Percentiles rank a stretch among this genome's conserved stretches.
These are phyloP conservation scores for Heterodera carotae DNA, from an alignment of 1,140 invertebrate genomes.

Conservation along the genomic window DNA sequence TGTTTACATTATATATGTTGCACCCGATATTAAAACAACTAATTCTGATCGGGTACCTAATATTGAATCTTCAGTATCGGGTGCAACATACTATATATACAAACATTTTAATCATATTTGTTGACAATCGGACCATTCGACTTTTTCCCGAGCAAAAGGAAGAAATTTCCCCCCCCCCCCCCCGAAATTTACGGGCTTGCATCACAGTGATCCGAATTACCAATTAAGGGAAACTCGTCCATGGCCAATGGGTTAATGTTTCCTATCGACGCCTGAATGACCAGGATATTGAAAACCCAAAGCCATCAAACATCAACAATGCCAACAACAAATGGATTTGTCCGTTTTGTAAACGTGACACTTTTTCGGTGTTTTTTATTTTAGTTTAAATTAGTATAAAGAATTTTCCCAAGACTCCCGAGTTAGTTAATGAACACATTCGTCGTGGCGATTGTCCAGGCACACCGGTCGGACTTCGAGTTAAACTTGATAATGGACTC, in stretches of 20 bases:
- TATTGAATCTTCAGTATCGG: too few relatives aligned
- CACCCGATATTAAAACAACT: too few relatives aligned
- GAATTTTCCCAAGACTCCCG: constrained; percentile 71
- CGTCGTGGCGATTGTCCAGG: constrained; percentile 92
- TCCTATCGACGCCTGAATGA: constrained; percentile 36
- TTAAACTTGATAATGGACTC: constrained; percentile 88
- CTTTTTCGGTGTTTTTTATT: constrained; percentile 76
- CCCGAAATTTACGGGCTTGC: too few relatives aligned
- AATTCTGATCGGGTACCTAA: too few relatives aligned
- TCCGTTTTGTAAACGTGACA: constrained; percentile 77
- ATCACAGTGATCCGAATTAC: constrained; percentile 11
- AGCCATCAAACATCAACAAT: constrained; percentile 85
- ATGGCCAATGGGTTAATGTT: constrained; percentile 63
- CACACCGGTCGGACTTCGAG: constrained; percentile 84
- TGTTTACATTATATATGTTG: too few relatives aligned
- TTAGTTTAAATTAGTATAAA: constrained; percentile 74
- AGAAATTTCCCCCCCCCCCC: too few relatives aligned
- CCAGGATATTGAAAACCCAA: constrained; percentile 67
- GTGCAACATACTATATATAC: too few relatives aligned
- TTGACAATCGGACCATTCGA: too few relatives aligned
- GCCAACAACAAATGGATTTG: constrained; percentile 72
- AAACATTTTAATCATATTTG: too few relatives aligned
- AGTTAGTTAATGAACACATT: constrained; percentile 73
- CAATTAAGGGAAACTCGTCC: constrained; percentile 69
- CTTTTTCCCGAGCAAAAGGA: too few relatives aligned